Evolutionary conservation across 2,113 vertebrate species (phyloP).

Genomic region (Ursus arctos): DNA sequence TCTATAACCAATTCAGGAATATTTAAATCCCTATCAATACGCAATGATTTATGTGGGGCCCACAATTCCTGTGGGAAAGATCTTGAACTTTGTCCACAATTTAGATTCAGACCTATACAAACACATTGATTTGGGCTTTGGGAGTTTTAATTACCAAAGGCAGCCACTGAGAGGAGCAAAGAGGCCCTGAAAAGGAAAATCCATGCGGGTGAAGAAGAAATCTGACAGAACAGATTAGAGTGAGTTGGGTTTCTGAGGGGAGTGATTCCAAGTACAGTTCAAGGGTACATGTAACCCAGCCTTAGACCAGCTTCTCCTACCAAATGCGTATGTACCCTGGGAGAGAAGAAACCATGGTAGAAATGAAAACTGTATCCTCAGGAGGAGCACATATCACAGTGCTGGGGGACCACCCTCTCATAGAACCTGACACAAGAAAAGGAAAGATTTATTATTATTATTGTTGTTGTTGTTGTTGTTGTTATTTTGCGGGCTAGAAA

Average conservation of each 20-base stretch:
- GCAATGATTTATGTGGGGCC: background rate
- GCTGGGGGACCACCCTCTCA: no score
- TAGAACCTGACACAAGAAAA: background rate
- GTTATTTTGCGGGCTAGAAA: background rate
- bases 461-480: background rate
- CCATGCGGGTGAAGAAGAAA: background rate
- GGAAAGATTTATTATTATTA: background rate
- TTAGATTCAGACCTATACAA: conserved; percentile 28
- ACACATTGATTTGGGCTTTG: background rate
- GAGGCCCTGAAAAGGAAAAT: background rate
- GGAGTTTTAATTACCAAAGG: background rate
- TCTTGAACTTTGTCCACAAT: conserved; percentile 37
- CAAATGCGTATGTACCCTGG: fast-evolving
- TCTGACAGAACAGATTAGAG: background rate
- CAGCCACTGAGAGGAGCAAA: background rate
- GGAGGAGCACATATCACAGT: background rate
- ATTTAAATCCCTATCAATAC: background rate
- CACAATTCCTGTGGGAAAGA: background rate
- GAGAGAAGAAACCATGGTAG: no score
- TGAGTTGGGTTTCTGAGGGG: background rate
- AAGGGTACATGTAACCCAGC: background rate
- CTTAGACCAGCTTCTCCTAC: background rate
- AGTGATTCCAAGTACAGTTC: fast-evolving
- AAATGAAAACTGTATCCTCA: background rate
- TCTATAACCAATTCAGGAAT: background rate